These are phyloP conservation scores for Ostrea edulis DNA, from an alignment of 1,140 invertebrate species.

Conservation along the genomic window DNA sequence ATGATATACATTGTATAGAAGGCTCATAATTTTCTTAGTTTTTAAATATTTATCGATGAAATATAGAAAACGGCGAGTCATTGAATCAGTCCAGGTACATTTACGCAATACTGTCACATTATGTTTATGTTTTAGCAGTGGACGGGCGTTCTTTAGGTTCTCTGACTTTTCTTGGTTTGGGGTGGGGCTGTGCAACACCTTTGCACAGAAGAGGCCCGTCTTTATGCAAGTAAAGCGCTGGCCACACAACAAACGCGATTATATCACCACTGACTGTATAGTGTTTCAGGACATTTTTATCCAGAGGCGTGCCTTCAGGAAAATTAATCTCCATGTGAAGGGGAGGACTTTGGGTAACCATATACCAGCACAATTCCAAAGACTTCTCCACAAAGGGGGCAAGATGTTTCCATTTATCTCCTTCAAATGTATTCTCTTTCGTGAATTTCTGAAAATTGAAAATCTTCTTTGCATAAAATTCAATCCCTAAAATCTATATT, in stretches of 20 bases:
- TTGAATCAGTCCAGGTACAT: too few species aligned
- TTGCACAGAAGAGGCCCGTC: slow-evolving; percentile 1
- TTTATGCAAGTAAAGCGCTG: not conserved
- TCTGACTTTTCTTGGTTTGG: not conserved
- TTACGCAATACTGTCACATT: too few species aligned
- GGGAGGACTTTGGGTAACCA: slow-evolving; percentile 28
- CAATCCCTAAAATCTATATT: too few species aligned
- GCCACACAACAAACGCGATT: slow-evolving; percentile 5
- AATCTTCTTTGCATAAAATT: not conserved
- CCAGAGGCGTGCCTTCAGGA: not conserved
- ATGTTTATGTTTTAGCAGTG: not conserved
- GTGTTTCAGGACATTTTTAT: not conserved
- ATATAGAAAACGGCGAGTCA: too few species aligned
- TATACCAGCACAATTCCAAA: slow-evolving; percentile 4
- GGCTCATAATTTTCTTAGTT: too few species aligned
- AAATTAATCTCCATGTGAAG: not conserved
- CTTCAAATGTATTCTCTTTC: not conserved
- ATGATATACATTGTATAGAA: too few species aligned
- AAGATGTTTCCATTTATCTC: not conserved
- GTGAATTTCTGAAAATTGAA: not conserved
- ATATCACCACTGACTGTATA: slow-evolving; percentile 10
- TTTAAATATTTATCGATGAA: too few species aligned
- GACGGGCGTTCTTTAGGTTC: not conserved
- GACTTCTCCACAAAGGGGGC: not conserved
- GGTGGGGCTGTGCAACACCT: slow-evolving; percentile 27